phyloP scores from a whole-genome alignment of 2,113 vertebrate species.

The Heterotilapia buettikoferi region DNA sequence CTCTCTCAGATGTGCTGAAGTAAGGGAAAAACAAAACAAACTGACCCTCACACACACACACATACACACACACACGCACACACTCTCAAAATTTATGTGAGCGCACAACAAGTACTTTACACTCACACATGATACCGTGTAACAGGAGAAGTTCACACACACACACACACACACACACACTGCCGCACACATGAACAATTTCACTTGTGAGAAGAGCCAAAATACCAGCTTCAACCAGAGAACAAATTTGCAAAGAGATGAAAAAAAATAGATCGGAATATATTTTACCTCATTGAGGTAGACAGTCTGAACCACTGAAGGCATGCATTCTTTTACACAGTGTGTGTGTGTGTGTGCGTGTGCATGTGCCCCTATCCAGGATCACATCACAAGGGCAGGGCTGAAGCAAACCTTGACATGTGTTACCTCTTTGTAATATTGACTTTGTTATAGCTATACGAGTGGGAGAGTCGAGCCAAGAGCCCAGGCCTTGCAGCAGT shows the following conservation, averaged over 20 bases:
- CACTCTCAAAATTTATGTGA: conserved; percentile 36
- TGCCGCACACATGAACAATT: conserved; percentile 16
- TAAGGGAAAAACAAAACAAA: conserved; percentile 82
- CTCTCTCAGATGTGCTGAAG: conserved; percentile 83
- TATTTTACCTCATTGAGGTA: conserved; percentile 35
- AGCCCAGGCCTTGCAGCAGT: conserved; percentile 47
- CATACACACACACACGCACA: not conserved
- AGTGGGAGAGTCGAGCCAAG: conserved; percentile 69
- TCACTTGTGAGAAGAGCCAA: conserved; percentile 27
- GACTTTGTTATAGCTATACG: conserved; percentile 73
- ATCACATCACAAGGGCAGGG: conserved; percentile 61
- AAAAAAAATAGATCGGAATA: not conserved
- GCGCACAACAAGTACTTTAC: conserved; percentile 33
- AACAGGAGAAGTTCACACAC: conserved; percentile 1
- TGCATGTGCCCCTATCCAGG: conserved; percentile 37
- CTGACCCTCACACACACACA: conserved; percentile 50
- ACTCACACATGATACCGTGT: not conserved
- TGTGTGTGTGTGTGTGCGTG: conserved; percentile 5
- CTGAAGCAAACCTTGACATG: conserved; percentile 71
- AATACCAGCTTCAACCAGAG: conserved; percentile 24
- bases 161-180: not conserved
- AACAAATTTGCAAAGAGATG: conserved; percentile 30
- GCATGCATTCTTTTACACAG: conserved; percentile 35
- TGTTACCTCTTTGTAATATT: conserved; percentile 77
- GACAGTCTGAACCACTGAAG: conserved; percentile 11